Conservation (phyloP, 2,113 vertebrate species). For the Octodon degus region DNA sequence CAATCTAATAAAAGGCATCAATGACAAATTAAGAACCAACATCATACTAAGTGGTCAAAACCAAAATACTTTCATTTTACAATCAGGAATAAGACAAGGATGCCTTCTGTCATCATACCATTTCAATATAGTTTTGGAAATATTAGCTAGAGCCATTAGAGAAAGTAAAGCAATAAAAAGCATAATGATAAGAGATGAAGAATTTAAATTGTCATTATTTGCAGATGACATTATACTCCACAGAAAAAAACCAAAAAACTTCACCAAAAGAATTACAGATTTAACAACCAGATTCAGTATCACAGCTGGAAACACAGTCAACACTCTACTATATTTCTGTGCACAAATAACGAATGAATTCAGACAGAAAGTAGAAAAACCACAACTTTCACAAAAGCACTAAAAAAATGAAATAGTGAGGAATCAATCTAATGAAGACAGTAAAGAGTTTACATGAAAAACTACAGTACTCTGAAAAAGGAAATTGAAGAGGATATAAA, state of each 20-base stretch:
- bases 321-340: background rate
- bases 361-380: background rate
- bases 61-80: background rate
- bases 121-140: background rate
- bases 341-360: background rate
- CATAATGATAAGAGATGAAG: background rate
- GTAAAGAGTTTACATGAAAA: background rate
- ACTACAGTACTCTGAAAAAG: background rate
- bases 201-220: background rate
- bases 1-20: background rate
- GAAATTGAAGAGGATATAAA: background rate
- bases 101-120: background rate
- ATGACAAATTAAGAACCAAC: background rate
- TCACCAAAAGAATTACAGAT: background rate
- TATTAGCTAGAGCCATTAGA: background rate
- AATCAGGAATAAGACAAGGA: background rate
- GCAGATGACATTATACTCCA: background rate
- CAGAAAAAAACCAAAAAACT: background rate
- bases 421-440: background rate
- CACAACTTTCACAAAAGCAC: background rate
- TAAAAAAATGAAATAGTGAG: background rate
- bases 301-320: background rate
- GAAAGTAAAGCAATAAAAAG: background rate
- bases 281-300: background rate
- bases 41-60: background rate